Conservation (phyloP, 1,140 invertebrate species). For the Trinorchestia longiramus region DNA sequence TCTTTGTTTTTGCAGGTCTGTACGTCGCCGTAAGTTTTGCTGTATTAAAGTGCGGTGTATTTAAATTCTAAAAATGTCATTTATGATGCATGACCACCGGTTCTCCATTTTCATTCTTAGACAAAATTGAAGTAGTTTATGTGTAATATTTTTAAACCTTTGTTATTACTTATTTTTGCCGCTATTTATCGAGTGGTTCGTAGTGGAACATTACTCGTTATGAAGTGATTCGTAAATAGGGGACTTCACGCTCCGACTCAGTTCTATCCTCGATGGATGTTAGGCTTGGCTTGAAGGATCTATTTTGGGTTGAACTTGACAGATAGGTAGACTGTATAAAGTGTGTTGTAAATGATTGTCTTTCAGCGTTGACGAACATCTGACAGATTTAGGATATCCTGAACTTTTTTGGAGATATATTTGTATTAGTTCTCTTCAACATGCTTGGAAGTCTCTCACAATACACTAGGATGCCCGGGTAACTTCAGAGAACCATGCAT, state of each 20-base stretch:
- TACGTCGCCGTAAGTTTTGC: background rate
- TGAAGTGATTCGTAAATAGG: background rate
- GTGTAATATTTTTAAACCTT: background rate
- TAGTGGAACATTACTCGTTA: background rate
- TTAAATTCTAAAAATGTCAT: background rate
- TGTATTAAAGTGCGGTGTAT: background rate
- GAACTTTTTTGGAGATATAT: background rate
- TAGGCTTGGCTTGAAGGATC: background rate
- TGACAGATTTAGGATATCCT: background rate
- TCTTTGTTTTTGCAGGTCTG: background rate
- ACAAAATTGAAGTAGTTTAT: background rate
- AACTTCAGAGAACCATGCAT: background rate
- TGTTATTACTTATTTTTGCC: background rate
- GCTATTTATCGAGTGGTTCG: background rate
- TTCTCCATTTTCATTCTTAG: background rate
- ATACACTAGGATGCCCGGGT: background rate
- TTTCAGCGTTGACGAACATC: background rate
- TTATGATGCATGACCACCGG: background rate
- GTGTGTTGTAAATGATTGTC: background rate
- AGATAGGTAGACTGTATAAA: background rate
- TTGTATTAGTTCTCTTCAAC: background rate
- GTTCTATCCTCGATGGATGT: background rate
- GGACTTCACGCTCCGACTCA: background rate
- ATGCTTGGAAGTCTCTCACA: background rate
- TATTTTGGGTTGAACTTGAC: background rate